A percentile compares a stretch with the other conserved stretches of the same genome.
Conservation (phyloP, 2,888 invertebrate species). For the Leptopilina myrica region DNA sequence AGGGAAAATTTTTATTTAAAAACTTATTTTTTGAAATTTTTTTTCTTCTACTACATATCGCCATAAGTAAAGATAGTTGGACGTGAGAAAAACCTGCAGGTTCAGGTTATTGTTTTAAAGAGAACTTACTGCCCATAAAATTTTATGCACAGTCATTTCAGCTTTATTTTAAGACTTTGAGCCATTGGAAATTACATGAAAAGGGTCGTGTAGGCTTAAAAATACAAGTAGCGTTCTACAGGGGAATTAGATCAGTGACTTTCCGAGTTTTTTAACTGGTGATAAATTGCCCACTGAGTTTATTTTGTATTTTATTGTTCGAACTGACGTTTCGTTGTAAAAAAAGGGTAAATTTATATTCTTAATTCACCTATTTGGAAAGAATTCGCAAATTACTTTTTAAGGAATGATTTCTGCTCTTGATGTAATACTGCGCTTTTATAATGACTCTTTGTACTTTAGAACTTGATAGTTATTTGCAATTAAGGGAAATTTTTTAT, state of each 20-base stretch:
- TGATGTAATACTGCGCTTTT: too few relatives aligned
- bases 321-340: not conserved
- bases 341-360: not conserved
- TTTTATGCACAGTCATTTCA: constrained; percentile 17
- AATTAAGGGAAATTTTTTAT: too few relatives aligned
- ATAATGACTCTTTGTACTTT: too few relatives aligned
- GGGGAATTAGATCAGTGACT: constrained; percentile 26
- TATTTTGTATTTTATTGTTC: not conserved
- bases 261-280: not conserved
- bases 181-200: constrained; percentile 31
- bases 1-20: too few relatives aligned
- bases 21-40: not conserved
- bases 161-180: constrained; percentile 23
- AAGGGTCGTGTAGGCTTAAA: constrained; percentile 28
- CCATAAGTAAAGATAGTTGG: not conserved
- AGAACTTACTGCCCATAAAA: constrained; percentile 7
- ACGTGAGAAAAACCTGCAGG: not conserved
- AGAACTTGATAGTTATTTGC: too few relatives aligned
- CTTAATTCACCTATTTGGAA: not conserved
- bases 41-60: not conserved
- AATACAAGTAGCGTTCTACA: constrained; percentile 16
- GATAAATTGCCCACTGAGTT: constrained; percentile 14
- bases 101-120: not conserved
- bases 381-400: too few relatives aligned
- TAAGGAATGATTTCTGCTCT: too few relatives aligned